Evolutionary conservation across 2,113 vertebrate genomes (phyloP).

Genomic region (Scophthalmus maximus): DNA sequence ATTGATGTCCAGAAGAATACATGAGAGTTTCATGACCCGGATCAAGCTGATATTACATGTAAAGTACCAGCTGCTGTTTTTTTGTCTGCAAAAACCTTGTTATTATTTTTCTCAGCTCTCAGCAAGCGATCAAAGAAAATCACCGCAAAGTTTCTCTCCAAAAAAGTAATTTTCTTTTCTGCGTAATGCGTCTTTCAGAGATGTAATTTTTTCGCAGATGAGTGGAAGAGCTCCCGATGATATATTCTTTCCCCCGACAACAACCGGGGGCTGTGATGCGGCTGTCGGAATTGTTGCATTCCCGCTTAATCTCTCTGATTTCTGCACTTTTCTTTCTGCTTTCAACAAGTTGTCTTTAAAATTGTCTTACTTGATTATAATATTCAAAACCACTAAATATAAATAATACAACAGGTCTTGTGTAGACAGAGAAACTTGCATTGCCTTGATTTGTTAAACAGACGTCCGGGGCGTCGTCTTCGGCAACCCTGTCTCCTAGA

Average conservation of each 20-base stretch:
- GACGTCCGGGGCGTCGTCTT: too few relatives aligned
- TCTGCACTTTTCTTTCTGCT: too few relatives aligned
- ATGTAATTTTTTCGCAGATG: neutral
- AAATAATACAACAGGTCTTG: too few relatives aligned
- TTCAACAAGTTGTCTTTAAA: too few relatives aligned
- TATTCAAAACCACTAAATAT: too few relatives aligned
- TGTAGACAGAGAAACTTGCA: too few relatives aligned
- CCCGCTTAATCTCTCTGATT: too few relatives aligned
- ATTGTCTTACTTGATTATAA: too few relatives aligned
- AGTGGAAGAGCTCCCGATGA: neutral
- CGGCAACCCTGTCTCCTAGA: too few relatives aligned
- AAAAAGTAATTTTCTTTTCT: neutral
- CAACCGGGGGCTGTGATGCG: neutral
- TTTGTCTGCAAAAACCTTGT: neutral
- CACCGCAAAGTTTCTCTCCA: neutral
- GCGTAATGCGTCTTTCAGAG: neutral
- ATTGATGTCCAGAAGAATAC: neutral
- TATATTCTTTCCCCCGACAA: too few relatives aligned
- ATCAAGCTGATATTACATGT: neutral
- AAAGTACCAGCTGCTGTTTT: neutral
- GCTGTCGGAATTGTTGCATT: neutral
- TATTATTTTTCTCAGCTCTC: neutral
- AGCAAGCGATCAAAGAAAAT: constrained; percentile 28
- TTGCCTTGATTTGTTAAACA: too few relatives aligned
- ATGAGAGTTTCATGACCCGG: neutral